These are phyloP conservation scores for Periplaneta americana DNA, from an alignment of 1,140 invertebrate genomes.

Conservation along the genomic window DNA sequence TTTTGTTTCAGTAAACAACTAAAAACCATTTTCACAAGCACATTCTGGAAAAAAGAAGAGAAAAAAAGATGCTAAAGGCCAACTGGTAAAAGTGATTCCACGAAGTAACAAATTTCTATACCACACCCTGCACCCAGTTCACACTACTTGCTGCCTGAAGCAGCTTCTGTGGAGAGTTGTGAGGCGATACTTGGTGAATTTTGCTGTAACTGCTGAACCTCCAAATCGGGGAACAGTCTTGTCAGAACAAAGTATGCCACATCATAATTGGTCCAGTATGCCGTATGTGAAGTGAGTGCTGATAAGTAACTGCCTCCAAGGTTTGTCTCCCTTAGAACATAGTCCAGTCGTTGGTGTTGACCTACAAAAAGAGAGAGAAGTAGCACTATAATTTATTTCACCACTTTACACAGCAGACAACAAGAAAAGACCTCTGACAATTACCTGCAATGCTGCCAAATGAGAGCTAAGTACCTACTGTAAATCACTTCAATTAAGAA, in stretches of 20 bases:
- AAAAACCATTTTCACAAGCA: no score
- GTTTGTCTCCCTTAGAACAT: constrained; percentile 51
- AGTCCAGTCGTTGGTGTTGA: constrained; percentile 58
- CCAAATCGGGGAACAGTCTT: constrained; percentile 52
- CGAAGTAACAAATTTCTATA: no score
- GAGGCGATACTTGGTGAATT: not conserved
- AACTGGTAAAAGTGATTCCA: no score
- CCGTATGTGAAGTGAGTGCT: constrained; percentile 62
- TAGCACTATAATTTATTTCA: not conserved
- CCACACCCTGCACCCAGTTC: no score
- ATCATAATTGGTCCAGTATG: constrained; percentile 66
- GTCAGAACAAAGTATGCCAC: constrained; percentile 63
- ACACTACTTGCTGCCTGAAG: not conserved
- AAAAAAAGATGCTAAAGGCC: no score
- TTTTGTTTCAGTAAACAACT: no score
- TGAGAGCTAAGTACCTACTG: not conserved
- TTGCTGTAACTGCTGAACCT: constrained; percentile 18
- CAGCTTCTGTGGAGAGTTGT: not conserved
- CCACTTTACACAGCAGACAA: not conserved
- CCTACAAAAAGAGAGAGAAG: constrained; percentile 36
- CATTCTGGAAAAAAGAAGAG: no score
- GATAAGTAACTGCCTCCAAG: constrained; percentile 56
- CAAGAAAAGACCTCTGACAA: not conserved
- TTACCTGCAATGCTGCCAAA: not conserved
- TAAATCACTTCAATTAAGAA: not conserved